Conservation (phyloP, 2,113 vertebrate species). For the Antechinus flavipes region DNA sequence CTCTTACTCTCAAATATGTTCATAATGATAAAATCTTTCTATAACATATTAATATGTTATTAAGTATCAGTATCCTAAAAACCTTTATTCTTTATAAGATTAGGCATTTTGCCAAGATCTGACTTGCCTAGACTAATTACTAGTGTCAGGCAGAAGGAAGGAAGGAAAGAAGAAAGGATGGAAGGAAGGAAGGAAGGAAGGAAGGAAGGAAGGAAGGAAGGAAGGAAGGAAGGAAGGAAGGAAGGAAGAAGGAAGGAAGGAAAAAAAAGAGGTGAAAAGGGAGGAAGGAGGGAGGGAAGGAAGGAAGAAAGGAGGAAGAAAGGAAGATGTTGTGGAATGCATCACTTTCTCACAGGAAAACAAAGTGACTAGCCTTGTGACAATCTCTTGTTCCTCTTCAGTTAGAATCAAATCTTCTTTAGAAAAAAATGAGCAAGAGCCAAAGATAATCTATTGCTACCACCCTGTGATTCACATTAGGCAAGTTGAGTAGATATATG, state of each 20-base stretch:
- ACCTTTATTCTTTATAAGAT: no score
- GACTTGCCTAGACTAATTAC: no score
- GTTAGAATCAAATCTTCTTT: not conserved
- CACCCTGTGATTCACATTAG: not conserved
- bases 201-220: no score
- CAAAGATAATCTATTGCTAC: not conserved
- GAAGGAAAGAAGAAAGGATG: not conserved
- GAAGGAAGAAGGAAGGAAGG: no score
- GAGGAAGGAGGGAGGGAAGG: not conserved
- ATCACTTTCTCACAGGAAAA: not conserved
- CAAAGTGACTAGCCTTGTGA: not conserved
- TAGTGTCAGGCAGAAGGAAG: not conserved
- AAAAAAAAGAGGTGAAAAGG: no score
- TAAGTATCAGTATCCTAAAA: no score
- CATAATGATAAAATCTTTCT: no score
- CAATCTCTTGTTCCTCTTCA: not conserved
- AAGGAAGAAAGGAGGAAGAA: not conserved
- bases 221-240: no score
- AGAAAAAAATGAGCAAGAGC: not conserved
- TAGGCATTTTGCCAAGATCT: no score
- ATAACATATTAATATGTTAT: no score
- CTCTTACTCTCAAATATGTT: no score
- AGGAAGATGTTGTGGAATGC: rapidly evolving
- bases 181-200: no score
- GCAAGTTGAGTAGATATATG: not conserved